Evolutionary conservation across 2,888 invertebrate genomes (phyloP).

Genomic region (Cordilura impudica): DNA sequence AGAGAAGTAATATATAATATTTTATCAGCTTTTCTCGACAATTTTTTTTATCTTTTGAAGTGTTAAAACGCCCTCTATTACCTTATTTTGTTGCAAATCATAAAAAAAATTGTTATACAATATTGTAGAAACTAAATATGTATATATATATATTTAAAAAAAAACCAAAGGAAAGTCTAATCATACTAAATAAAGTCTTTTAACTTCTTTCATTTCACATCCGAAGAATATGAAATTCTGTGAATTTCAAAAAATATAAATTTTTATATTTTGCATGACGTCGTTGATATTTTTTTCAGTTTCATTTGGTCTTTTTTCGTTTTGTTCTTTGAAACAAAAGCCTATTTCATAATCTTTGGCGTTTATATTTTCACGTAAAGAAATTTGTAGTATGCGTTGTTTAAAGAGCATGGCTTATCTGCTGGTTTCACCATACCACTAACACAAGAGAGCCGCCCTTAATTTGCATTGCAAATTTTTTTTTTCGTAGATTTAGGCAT

Average conservation of each 20-base stretch:
- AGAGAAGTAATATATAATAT: no score
- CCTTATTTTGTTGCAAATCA: no score
- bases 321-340: conserved; percentile 38
- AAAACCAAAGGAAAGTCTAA: conserved; percentile 36
- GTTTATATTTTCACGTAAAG: conserved; percentile 10
- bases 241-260: conserved; percentile 37
- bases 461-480: conserved; percentile 58
- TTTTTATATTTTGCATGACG: conserved; percentile 31
- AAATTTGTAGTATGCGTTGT: conserved; percentile 8
- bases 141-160: not conserved
- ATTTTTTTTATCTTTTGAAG: no score
- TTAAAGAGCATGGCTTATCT: not conserved
- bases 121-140: no score
- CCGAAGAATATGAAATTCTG: conserved; percentile 22
- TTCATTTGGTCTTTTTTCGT: conserved; percentile 10
- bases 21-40: no score
- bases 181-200: conserved; percentile 32
- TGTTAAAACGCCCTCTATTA: no score
- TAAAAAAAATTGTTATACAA: no score
- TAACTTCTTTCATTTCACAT: conserved; percentile 41
- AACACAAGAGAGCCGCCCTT: conserved; percentile 39
- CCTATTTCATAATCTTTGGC: conserved; percentile 5
- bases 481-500: not conserved
- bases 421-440: not conserved
- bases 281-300: conserved; percentile 12